Evolutionary conservation across 2,113 vertebrate genomes (phyloP).

Genomic region (Oryzias melastigma): DNA sequence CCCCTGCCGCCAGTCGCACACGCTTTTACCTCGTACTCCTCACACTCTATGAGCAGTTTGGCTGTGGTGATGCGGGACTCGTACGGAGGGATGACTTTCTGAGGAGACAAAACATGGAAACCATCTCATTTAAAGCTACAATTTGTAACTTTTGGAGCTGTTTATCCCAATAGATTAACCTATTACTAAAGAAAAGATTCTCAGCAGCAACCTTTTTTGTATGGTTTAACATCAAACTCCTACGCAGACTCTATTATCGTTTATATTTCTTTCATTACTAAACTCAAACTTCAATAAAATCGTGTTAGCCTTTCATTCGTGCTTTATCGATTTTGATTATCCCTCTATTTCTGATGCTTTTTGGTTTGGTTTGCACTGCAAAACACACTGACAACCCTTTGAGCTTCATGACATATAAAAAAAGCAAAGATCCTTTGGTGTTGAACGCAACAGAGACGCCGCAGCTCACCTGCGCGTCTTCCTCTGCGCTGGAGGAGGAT

Average conservation of each 20-base stretch:
- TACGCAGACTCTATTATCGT: too few relatives aligned
- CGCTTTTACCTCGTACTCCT: conserved; percentile 72
- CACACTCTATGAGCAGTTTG: conserved; percentile 73
- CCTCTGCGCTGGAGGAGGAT: conserved; percentile 40
- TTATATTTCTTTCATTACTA: conserved; percentile 16
- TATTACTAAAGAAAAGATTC: conserved; percentile 55
- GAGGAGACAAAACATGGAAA: conserved; percentile 19
- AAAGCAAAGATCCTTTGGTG: conserved; percentile 32
- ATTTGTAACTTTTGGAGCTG: conserved; percentile 32
- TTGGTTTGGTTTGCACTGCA: conserved; percentile 32
- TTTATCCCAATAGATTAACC: conserved; percentile 47
- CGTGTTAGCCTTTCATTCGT: not conserved
- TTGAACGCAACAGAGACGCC: conserved; percentile 13
- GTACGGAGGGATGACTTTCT: conserved; percentile 67
- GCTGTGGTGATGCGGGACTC: conserved; percentile 71
- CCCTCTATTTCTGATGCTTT: conserved; percentile 33
- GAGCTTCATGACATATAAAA: conserved; percentile 50
- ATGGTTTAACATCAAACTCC: too few relatives aligned
- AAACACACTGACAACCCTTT: conserved; percentile 42
- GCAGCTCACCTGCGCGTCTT: conserved; percentile 68
- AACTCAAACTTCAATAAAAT: too few relatives aligned
- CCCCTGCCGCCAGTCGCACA: conserved; percentile 15
- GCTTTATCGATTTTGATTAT: conserved; percentile 40
- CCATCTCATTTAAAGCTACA: conserved; percentile 52
- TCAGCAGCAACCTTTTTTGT: not conserved